Evolutionary conservation across 2,888 invertebrate species (phyloP).

Genomic region (Hypolimnas misippus): DNA sequence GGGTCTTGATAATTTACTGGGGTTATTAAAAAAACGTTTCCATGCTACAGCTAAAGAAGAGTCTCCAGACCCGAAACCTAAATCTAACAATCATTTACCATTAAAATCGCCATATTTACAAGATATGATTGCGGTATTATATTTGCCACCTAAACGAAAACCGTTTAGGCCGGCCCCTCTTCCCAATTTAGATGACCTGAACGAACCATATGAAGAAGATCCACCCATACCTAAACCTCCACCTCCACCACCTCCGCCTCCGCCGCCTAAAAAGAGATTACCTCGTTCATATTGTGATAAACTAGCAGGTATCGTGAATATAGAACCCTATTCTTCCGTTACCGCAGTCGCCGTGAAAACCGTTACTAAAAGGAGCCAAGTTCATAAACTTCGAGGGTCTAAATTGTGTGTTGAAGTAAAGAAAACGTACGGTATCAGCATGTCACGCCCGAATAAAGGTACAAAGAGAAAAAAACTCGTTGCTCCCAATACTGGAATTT

Average conservation of each 20-base stretch:
- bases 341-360: conserved; percentile 50
- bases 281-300: conserved; percentile 61
- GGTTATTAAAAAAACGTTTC: conserved; percentile 59
- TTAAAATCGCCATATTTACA: conserved; percentile 67
- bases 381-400: conserved; percentile 48
- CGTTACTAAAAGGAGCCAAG: conserved; percentile 44
- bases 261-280: conserved; percentile 66
- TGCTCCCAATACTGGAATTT: conserved; percentile 60
- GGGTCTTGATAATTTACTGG: conserved; percentile 61
- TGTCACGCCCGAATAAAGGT: conserved; percentile 47
- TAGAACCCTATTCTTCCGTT: conserved; percentile 52
- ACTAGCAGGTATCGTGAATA: conserved; percentile 59
- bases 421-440: conserved; percentile 64
- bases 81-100: conserved; percentile 51
- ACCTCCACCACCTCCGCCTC: conserved; percentile 64
- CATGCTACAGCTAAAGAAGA: conserved; percentile 50
- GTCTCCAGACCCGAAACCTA: conserved; percentile 48
- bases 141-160: conserved; percentile 53
- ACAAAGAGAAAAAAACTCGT: conserved; percentile 52
- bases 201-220: conserved; percentile 67
- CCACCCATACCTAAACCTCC: conserved; percentile 57
- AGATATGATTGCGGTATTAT: conserved; percentile 59
- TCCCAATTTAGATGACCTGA: conserved; percentile 66
- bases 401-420: conserved; percentile 56
- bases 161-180: conserved; percentile 57